These are phyloP conservation scores for Felis catus DNA, from an alignment of 2,113 vertebrate genomes.

Conservation along the genomic window DNA sequence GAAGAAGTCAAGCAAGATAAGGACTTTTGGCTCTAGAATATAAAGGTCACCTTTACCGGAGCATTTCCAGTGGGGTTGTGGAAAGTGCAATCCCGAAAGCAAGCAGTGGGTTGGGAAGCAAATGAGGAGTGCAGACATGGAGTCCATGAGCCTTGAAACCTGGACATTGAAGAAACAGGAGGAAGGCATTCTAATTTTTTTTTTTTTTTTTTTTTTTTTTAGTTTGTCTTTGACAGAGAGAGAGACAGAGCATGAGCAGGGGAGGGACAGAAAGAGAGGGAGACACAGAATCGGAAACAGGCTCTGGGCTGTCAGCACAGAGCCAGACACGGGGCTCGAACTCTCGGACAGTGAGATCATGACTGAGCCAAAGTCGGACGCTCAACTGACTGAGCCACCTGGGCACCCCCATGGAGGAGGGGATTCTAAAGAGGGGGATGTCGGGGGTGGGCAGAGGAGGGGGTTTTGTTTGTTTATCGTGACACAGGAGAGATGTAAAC, in stretches of 20 bases:
- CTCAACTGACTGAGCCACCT: too few species aligned
- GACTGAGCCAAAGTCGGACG: too few species aligned
- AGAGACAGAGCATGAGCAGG: too few species aligned
- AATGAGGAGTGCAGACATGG: not conserved
- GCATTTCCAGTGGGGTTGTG: not conserved
- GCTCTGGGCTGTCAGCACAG: too few species aligned
- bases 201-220: too few species aligned
- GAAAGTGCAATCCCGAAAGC: not conserved
- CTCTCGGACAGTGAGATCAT: too few species aligned
- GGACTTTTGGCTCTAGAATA: not conserved
- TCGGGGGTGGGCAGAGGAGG: not conserved
- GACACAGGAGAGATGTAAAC: not conserved
- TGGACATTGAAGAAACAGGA: not conserved
- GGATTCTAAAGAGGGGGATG: not conserved
- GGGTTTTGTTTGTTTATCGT: conserved; percentile 35
- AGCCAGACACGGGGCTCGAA: too few species aligned
- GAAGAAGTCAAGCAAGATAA: conserved; percentile 22
- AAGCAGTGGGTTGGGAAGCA: not conserved
- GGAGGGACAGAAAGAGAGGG: too few species aligned
- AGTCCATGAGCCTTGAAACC: conserved; percentile 3
- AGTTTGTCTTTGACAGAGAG: too few species aligned
- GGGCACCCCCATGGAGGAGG: not conserved
- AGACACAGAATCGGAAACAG: too few species aligned
- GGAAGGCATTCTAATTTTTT: not conserved
- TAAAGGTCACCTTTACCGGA: conserved; percentile 31